A percentile compares a stretch with the other conserved stretches of the same genome.
phyloP scores from a whole-genome alignment of 2,888 invertebrate species.

The Dynastes hyllus region DNA sequence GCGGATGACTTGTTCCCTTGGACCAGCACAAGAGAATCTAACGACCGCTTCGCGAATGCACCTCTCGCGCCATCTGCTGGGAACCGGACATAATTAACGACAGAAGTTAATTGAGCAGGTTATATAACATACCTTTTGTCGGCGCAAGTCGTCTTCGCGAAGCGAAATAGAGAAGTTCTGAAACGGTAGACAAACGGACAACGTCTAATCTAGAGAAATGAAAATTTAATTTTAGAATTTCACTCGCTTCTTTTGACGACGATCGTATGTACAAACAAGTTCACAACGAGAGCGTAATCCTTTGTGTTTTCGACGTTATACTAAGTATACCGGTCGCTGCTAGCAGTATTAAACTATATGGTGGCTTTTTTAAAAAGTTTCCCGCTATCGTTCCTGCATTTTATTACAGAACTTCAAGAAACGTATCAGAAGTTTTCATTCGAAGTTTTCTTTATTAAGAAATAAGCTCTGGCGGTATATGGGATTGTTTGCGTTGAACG shows the following conservation, averaged over 20 bases:
- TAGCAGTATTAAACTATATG: conserved; percentile 2
- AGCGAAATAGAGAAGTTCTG: no score
- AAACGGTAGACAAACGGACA: no score
- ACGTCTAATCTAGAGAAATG: conserved; percentile 6
- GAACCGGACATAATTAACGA: no score
- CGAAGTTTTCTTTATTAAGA: conserved; percentile 17
- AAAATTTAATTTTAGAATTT: conserved; percentile 16
- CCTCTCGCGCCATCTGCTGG: no score
- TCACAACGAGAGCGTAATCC: background rate
- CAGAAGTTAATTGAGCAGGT: no score
- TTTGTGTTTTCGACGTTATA: background rate
- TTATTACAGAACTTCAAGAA: conserved; percentile 13
- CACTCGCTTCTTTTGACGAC: background rate
- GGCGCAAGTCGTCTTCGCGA: no score
- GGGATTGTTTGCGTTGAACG: background rate
- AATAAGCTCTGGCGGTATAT: conserved; percentile 4
- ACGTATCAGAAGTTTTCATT: background rate
- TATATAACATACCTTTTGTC: no score
- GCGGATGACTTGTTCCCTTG: no score
- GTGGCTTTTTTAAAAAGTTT: background rate
- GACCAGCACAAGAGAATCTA: no score
- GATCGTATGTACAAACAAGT: background rate
- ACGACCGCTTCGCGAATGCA: no score
- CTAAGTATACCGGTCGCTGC: background rate
- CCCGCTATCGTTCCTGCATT: background rate